Conservation (phyloP, 2,797 vertebrate genomes). For the Periophthalmus magnuspinnatus region DNA sequence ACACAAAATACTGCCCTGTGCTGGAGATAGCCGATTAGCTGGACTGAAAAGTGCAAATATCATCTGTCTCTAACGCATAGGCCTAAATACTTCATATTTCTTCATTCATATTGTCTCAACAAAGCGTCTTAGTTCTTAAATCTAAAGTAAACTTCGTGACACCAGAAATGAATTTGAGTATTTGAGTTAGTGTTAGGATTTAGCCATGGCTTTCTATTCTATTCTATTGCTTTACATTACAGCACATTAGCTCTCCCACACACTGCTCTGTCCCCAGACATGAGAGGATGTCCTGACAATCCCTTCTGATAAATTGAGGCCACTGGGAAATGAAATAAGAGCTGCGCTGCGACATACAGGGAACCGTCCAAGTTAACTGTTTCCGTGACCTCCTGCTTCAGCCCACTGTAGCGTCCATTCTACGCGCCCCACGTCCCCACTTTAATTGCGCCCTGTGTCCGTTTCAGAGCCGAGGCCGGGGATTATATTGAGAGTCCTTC, state of each 20-base stretch:
- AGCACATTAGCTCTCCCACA: constrained; percentile 27
- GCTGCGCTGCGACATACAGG: constrained; percentile 46
- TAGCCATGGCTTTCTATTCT: neutral
- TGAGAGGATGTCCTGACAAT: constrained; percentile 54
- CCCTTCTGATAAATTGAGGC: constrained; percentile 68
- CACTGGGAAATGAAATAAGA: constrained; percentile 64
- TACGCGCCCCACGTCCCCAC: constrained; percentile 26
- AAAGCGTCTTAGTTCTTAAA: no score
- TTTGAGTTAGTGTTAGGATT: neutral
- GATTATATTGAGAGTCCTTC: constrained; percentile 40
- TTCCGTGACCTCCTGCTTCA: constrained; percentile 47
- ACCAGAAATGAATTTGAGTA: neutral
- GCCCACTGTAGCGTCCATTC: constrained; percentile 41
- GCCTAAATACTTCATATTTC: no score
- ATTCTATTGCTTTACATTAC: neutral
- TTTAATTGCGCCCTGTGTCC: constrained; percentile 23
- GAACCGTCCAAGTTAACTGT: constrained; percentile 44
- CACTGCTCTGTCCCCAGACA: constrained; percentile 35
- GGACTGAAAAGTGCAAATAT: no score
- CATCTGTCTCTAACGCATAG: no score
- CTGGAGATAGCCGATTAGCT: no score
- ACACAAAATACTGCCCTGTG: no score
- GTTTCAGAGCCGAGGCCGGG: constrained; percentile 22
- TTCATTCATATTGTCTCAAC: no score
- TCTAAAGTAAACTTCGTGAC: no score